Evolutionary conservation across 2,113 vertebrate species (phyloP), one percentile per base, ranked within the genome.

Genomic region (Odontophorus gujanensis): DNA sequence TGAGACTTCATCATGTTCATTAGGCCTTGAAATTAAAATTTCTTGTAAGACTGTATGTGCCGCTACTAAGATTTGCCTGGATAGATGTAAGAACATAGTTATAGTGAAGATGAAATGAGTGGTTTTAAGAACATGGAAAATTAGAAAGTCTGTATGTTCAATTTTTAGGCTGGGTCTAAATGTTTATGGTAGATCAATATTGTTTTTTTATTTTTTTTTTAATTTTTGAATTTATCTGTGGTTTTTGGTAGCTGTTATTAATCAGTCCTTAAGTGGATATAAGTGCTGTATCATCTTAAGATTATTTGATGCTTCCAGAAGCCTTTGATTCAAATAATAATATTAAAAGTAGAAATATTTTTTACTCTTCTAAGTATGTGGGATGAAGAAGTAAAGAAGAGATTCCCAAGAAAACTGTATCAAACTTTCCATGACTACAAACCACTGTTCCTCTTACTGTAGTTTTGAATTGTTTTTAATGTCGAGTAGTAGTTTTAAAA

Each of bases 11-110:
- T 79, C 53, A 30, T 74, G 81, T 85, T 87, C 78, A 34, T 96
- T 89, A 95, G 87, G 78, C 89, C 62, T 93, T 89, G 89, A 96
- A 92, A 93, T 93, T 77, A 93, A 86, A 94, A 21, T 92, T 95
- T 81, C 28, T 81, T 90, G 12, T 87, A 89, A 90, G 90, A 69
- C 59, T 61, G 51, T 75, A 79, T 47, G 32, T 57, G 30, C 17
- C 81, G 32, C 77, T 81, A 13, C 42, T 36, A n/a, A 85, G 61
- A 82, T 80, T 85, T 94, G 24, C 12, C 51, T 83, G 3, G 1
- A 45, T 45, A 80, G 55, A 71, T 81, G 12, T 15, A 58, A 42
- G 7, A 73, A 18, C 43, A 9, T 77, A 68, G 57, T 21, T 51
- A 18, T 62, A 51, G 13, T 45, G 55, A 82, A 68, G 38, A 43